These are phyloP conservation scores for Drosophila trapezifrons DNA, from an alignment of 1,140 invertebrate species.

Conservation along the genomic window DNA sequence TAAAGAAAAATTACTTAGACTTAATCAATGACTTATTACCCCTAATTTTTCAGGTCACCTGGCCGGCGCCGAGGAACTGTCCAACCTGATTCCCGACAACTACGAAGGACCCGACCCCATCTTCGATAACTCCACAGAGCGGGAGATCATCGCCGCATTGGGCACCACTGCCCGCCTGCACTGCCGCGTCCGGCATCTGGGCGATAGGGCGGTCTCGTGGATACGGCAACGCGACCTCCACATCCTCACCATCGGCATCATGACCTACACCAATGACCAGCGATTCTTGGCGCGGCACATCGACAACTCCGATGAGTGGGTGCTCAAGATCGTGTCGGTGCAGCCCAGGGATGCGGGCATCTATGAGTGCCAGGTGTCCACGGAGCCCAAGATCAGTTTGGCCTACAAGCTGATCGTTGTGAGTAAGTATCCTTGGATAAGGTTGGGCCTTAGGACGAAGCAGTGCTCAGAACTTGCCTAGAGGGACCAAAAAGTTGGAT, in stretches of 20 bases:
- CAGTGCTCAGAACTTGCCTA: too few relatives aligned
- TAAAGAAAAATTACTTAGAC: too few relatives aligned
- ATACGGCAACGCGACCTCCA: conserved; percentile 90
- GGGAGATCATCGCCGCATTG: conserved; percentile 92
- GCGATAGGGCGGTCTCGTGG: conserved; percentile 93
- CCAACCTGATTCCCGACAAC: conserved; percentile 73
- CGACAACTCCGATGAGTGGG: conserved; percentile 94
- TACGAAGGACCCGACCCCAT: conserved; percentile 87
- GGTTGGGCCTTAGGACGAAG: too few relatives aligned
- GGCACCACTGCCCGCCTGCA: conserved; percentile 93
- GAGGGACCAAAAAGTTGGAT: too few relatives aligned
- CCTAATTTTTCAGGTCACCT: conserved; percentile 19
- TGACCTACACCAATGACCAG: conserved; percentile 91
- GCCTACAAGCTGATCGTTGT: conserved; percentile 92
- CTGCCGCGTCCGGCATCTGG: conserved; percentile 92
- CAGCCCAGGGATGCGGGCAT: conserved; percentile 90
- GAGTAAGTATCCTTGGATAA: conserved; percentile 87
- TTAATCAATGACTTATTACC: too few relatives aligned
- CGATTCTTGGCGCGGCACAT: conserved; percentile 91
- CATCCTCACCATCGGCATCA: conserved; percentile 90
- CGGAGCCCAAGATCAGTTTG: conserved; percentile 93
- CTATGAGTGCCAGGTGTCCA: conserved; percentile 95
- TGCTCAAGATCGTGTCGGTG: conserved; percentile 91
- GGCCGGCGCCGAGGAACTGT: conserved; percentile 65
- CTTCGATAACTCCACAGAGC: conserved; percentile 94